Evolutionary conservation across 2,888 invertebrate genomes (phyloP).

Genomic region (Erynnis tages): DNA sequence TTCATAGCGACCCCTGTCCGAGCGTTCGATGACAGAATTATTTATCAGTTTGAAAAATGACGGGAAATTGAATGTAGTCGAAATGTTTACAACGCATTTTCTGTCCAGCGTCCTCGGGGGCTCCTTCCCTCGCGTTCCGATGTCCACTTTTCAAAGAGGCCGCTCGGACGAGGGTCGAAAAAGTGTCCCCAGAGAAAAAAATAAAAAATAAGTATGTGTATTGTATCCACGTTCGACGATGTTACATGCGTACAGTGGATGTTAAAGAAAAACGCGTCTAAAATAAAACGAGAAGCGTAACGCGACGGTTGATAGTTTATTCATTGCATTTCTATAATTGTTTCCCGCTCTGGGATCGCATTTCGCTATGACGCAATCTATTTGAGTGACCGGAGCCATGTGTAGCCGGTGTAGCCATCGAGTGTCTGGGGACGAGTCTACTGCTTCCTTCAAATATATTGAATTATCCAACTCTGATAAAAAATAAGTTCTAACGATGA

Average conservation of each 20-base stretch:
- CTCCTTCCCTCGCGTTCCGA: constrained; percentile 81
- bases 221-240: constrained; percentile 72
- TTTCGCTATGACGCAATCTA: constrained; percentile 72
- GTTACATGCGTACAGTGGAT: constrained; percentile 65
- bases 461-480: constrained; percentile 53
- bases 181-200: constrained; percentile 81
- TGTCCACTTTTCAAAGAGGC: constrained; percentile 82
- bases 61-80: constrained; percentile 83
- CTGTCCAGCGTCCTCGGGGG: constrained; percentile 78
- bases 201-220: constrained; percentile 75
- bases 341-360: constrained; percentile 64
- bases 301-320: constrained; percentile 63
- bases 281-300: constrained; percentile 53
- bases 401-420: constrained; percentile 42
- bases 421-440: constrained; percentile 41
- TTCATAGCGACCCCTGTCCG: constrained; percentile 81
- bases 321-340: constrained; percentile 74
- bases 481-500: constrained; percentile 1
- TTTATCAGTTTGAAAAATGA: constrained; percentile 83
- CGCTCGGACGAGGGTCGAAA: constrained; percentile 82
- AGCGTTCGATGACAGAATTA: constrained; percentile 82
- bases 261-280: constrained; percentile 66
- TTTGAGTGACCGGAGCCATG: constrained; percentile 70
- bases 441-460: constrained; percentile 49
- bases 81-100: constrained; percentile 83